Evolutionary conservation across 2,888 invertebrate genomes (phyloP).

Genomic region (Drosophila paucipuncta): DNA sequence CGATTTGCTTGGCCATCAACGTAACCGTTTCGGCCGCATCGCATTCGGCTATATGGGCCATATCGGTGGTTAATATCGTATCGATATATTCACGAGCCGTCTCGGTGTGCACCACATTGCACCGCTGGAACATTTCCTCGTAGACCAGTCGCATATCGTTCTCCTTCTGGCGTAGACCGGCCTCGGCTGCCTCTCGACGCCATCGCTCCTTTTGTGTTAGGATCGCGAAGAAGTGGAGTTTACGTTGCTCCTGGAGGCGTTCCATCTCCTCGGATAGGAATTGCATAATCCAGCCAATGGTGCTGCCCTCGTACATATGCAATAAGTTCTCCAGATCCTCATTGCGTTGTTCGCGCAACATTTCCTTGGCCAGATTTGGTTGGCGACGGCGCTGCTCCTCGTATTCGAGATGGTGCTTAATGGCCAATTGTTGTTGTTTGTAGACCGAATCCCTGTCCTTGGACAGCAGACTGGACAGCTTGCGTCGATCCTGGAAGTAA

Average conservation of each 20-base stretch:
- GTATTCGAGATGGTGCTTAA: slow-evolving; percentile 12
- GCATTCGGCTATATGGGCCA: slow-evolving; percentile 87
- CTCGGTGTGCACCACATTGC: slow-evolving; percentile 85
- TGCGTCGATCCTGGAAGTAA: slow-evolving; percentile 20
- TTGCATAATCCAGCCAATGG: slow-evolving; percentile 90
- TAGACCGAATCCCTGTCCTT: rapidly evolving
- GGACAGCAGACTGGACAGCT: rapidly evolving
- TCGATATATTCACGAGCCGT: slow-evolving; percentile 88
- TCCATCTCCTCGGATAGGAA: slow-evolving; percentile 92
- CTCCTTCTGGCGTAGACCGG: slow-evolving; percentile 92
- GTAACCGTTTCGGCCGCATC: slow-evolving; percentile 87
- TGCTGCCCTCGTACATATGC: slow-evolving; percentile 90
- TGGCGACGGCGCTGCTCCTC: neutral
- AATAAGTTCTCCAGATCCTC: slow-evolving; percentile 86
- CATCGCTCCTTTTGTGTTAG: slow-evolving; percentile 91
- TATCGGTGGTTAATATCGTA: slow-evolving; percentile 88
- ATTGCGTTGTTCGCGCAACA: slow-evolving; percentile 77
- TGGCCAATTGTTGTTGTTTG: slow-evolving; percentile 11
- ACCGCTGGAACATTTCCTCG: slow-evolving; percentile 92
- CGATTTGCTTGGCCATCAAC: slow-evolving; percentile 87
- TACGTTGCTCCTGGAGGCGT: slow-evolving; percentile 91
- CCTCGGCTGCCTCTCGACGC: slow-evolving; percentile 92
- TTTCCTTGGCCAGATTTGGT: slow-evolving; percentile 21
- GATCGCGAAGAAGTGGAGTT: slow-evolving; percentile 91
- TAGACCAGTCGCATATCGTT: slow-evolving; percentile 90